phyloP scores from a whole-genome alignment of 2,113 vertebrate species.

The Lepus europaeus region DNA sequence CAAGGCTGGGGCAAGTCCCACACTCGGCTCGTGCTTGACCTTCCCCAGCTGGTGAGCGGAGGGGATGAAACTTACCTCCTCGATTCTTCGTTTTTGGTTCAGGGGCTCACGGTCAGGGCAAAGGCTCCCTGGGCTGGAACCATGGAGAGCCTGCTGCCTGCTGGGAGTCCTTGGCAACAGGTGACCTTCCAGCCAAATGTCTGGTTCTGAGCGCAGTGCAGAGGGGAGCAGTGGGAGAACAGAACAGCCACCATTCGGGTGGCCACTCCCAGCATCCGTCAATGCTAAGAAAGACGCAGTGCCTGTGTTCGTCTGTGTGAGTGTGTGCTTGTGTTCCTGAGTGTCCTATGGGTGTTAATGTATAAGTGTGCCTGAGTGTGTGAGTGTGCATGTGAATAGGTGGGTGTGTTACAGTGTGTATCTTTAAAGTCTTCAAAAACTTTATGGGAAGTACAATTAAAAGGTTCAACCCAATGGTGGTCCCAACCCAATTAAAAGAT shows the following conservation, averaged over 20 bases:
- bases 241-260: background rate
- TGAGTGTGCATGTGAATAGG: background rate
- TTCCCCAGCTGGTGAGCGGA: background rate
- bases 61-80: background rate
- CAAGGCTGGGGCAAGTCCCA: background rate
- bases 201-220: background rate
- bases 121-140: background rate
- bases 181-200: background rate
- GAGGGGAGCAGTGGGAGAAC: background rate
- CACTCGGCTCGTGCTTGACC: background rate
- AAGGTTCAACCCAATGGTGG: no score
- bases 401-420: background rate
- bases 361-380: no score
- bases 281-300: background rate
- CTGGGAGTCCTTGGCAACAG: background rate
- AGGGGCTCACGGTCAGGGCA: background rate
- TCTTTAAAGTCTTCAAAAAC: background rate
- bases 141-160: background rate
- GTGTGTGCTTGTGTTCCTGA: background rate
- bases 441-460: no score
- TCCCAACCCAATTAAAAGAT: no score
- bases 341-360: background rate
- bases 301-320: background rate
- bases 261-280: background rate
- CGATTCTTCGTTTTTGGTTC: background rate